These are phyloP conservation scores for Drosophila arizonae DNA, from an alignment of 1,140 invertebrate genomes.

Conservation along the genomic window DNA sequence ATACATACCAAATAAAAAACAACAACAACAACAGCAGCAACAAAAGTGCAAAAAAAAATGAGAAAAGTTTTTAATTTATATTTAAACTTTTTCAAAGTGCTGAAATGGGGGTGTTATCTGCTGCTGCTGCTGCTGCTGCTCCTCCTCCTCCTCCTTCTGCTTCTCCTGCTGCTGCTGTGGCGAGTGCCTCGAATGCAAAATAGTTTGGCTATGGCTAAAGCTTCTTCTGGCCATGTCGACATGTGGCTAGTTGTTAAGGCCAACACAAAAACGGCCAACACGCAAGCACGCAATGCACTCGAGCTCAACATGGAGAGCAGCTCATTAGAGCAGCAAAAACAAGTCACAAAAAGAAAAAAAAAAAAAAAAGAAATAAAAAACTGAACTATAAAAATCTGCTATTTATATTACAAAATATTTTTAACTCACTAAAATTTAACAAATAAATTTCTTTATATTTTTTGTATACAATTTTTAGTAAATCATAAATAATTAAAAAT, in stretches of 20 bases:
- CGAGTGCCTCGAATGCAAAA: conserved; percentile 65
- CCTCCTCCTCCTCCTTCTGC: conserved; percentile 20
- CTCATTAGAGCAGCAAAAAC: conserved; percentile 43
- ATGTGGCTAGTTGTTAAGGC: conserved; percentile 43
- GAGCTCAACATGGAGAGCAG: conserved; percentile 31
- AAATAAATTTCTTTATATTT: too few relatives aligned
- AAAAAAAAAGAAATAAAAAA: background rate
- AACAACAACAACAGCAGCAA: conserved; percentile 11
- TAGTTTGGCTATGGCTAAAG: conserved; percentile 62
- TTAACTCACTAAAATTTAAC: too few relatives aligned
- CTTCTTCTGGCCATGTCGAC: conserved; percentile 33
- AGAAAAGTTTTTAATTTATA: conserved; percentile 79
- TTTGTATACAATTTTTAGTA: too few relatives aligned
- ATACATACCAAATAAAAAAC: conserved; percentile 69
- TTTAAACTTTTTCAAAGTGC: conserved; percentile 79
- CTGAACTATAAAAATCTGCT: background rate
- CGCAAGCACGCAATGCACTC: conserved; percentile 37
- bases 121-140: conserved; percentile 16
- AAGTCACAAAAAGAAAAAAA: background rate
- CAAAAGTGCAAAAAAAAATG: conserved; percentile 54
- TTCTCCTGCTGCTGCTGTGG: conserved; percentile 26
- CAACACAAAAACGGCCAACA: conserved; percentile 58
- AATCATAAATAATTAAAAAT: too few relatives aligned
- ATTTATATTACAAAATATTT: too few relatives aligned
- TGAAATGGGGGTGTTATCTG: conserved; percentile 72